Conservation (phyloP, 2,113 vertebrate genomes). For the Pseudonaja textilis region DNA sequence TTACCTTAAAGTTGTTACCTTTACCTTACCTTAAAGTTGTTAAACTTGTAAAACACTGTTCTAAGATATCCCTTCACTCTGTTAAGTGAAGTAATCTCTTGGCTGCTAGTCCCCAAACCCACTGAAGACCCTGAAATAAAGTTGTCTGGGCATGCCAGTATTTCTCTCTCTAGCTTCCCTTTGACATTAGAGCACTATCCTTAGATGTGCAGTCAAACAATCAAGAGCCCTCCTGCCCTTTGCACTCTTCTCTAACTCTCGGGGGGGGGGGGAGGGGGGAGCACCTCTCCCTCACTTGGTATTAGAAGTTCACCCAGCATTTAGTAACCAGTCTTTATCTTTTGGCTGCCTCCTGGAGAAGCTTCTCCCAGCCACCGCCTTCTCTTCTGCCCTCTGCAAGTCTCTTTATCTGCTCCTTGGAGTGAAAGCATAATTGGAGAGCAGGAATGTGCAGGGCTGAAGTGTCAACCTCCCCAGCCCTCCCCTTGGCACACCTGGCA, state of each 20-base stretch:
- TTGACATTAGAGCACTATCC: neutral
- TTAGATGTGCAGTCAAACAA: neutral
- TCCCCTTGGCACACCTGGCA: conserved; percentile 9
- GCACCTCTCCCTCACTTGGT: neutral
- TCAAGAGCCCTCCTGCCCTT: neutral
- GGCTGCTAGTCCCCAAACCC: neutral
- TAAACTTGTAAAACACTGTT: neutral
- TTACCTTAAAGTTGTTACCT: neutral
- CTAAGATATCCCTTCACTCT: neutral
- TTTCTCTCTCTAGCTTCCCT: neutral
- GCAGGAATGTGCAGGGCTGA: conserved; percentile 7
- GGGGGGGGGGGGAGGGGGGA: neutral
- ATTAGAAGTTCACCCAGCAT: neutral
- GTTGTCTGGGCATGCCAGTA: neutral
- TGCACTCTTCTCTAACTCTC: neutral
- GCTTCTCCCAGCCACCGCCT: neutral
- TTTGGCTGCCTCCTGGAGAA: neutral
- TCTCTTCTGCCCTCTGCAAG: neutral
- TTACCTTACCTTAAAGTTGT: neutral
- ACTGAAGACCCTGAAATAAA: neutral
- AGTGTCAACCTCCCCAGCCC: neutral
- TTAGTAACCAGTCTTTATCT: neutral
- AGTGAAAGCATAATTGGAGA: neutral
- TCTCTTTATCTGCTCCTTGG: neutral
- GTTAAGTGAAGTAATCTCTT: neutral